Conservation (phyloP, 2,797 vertebrate genomes). For the Crenichthys baileyi region DNA sequence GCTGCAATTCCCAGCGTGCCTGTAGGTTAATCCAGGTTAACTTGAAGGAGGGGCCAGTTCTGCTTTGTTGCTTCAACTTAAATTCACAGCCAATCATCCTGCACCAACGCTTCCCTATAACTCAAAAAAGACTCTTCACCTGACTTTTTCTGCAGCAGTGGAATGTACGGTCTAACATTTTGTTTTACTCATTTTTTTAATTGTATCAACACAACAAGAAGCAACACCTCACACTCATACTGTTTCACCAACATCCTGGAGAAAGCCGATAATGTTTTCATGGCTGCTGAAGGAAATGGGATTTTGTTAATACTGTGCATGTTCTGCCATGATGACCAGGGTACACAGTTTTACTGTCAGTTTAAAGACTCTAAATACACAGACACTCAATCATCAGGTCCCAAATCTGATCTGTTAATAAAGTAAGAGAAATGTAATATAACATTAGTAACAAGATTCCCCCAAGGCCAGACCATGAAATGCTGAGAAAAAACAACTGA, state of each 20-base stretch:
- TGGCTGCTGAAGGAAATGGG: background rate
- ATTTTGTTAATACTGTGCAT: background rate
- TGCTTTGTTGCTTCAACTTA: constrained; percentile 27
- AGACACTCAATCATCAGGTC: background rate
- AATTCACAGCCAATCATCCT: background rate
- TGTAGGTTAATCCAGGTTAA: background rate
- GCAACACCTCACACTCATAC: too few relatives aligned
- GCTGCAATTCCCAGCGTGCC: constrained; percentile 12
- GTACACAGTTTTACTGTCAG: background rate
- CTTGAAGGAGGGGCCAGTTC: background rate
- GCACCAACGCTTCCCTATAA: background rate
- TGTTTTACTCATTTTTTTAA: too few relatives aligned
- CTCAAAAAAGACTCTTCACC: background rate
- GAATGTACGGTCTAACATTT: too few relatives aligned
- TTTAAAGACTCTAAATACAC: background rate
- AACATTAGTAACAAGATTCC: background rate
- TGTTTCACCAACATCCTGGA: background rate
- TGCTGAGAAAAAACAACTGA: background rate
- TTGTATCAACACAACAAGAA: background rate
- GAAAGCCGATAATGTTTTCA: background rate
- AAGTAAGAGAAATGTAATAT: background rate
- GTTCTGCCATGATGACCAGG: background rate
- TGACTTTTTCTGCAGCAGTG: background rate
- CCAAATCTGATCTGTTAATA: background rate
- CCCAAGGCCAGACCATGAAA: background rate